phyloP scores from a whole-genome alignment of 2,888 invertebrate genomes.

The Colostygia pectinataria region DNA sequence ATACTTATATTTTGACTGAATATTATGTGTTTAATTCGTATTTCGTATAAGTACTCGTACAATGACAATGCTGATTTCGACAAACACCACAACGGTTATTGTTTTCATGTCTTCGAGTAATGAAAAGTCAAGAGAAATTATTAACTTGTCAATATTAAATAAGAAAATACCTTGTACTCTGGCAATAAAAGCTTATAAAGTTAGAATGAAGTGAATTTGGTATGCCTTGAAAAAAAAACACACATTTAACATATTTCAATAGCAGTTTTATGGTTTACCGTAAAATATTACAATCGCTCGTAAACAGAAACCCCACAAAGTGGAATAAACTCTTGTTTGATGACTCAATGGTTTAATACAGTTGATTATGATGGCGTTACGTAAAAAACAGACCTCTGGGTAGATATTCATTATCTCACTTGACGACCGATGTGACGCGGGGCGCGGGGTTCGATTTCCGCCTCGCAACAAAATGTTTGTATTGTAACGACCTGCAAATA shows the following conservation, averaged over 20 bases:
- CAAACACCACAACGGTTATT: background rate
- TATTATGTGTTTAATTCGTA: background rate
- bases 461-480: too few relatives aligned
- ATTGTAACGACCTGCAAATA: too few relatives aligned
- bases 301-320: constrained; percentile 61
- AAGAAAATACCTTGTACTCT: constrained; percentile 2
- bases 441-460: too few relatives aligned
- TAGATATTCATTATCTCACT: too few relatives aligned
- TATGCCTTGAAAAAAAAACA: constrained; percentile 57
- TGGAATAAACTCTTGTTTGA: constrained; percentile 36
- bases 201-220: constrained; percentile 48
- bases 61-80: background rate
- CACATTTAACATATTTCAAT: constrained; percentile 60
- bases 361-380: background rate
- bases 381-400: too few relatives aligned
- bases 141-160: constrained; percentile 5
- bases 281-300: constrained; percentile 67
- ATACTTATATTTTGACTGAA: too few relatives aligned
- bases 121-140: constrained; percentile 2
- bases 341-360: constrained; percentile 22
- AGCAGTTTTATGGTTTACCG: constrained; percentile 60
- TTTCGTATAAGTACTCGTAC: background rate
- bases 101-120: background rate
- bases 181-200: constrained; percentile 6
- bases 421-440: too few relatives aligned